Conservation (phyloP, 2,113 vertebrate species). For the Orycteropus afer region DNA sequence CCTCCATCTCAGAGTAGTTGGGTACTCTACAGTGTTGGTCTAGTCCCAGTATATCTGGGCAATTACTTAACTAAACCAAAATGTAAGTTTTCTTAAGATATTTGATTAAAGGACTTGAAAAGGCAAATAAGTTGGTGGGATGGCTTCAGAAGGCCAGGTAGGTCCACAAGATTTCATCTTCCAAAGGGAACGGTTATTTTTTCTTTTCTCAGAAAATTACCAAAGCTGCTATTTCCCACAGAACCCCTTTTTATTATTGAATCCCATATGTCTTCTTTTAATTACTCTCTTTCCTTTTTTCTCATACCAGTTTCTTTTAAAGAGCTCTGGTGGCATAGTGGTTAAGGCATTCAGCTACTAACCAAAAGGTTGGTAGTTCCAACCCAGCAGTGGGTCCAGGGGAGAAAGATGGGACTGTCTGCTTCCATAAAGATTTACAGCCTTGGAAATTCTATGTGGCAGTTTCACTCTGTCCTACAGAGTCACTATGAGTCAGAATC, state of each 20-base stretch:
- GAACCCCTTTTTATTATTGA: not conserved
- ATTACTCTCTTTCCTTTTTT: not conserved
- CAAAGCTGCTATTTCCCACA: not conserved
- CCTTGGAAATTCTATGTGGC: no score
- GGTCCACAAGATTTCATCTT: not conserved
- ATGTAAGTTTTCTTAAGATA: not conserved
- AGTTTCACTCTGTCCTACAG: no score
- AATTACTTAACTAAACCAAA: not conserved
- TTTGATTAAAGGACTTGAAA: not conserved
- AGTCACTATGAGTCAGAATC: no score
- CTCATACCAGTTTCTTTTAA: not conserved
- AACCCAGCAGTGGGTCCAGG: no score
- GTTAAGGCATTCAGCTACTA: no score
- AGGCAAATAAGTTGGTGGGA: not conserved
- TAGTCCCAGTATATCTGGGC: not conserved
- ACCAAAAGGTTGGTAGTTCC: no score
- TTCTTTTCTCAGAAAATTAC: conserved; percentile 31
- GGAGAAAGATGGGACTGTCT: no score
- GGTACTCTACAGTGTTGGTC: not conserved
- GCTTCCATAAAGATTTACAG: no score
- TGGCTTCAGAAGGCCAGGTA: not conserved
- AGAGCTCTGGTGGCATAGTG: no score
- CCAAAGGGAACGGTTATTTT: not conserved
- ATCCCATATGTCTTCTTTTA: not conserved
- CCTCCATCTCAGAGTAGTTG: not conserved